phyloP scores from a whole-genome alignment of 2,797 vertebrate genomes.

The Austrolebias charrua region DNA sequence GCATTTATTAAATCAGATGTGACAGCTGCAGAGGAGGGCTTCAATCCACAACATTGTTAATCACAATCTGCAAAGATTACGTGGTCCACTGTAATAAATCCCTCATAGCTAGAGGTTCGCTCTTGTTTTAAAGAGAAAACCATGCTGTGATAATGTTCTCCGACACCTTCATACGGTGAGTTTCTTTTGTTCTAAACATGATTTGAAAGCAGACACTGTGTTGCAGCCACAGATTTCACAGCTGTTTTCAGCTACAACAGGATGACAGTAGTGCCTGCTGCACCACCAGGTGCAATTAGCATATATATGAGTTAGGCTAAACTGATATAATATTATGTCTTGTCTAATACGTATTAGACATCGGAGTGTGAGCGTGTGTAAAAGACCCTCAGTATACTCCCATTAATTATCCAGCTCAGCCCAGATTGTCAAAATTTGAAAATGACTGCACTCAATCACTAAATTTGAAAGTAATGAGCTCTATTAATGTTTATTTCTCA shows the following conservation, averaged over 20 bases:
- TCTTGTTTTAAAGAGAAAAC: conserved; percentile 25
- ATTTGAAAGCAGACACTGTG: conserved; percentile 23
- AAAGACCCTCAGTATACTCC: neutral
- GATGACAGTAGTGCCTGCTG: conserved; percentile 6
- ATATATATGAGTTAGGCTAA: conserved; percentile 25
- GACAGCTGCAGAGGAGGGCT: conserved; percentile 33
- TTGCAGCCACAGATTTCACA: conserved; percentile 22
- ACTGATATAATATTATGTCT: conserved; percentile 24
- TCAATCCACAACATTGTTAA: conserved; percentile 18
- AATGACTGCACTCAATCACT: conserved; percentile 43
- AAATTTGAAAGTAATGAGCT: conserved; percentile 51
- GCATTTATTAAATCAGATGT: conserved; percentile 33
- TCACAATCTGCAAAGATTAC: conserved; percentile 36
- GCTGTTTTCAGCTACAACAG: conserved; percentile 25
- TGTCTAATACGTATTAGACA: conserved; percentile 8
- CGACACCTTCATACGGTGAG: conserved; percentile 11
- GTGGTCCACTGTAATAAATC: conserved; percentile 12
- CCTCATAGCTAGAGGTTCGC: neutral
- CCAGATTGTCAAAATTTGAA: conserved; percentile 28
- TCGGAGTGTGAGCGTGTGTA: neutral
- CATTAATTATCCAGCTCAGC: conserved; percentile 36
- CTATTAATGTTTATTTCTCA: conserved; percentile 48
- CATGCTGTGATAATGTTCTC: conserved; percentile 14
- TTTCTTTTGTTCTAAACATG: conserved; percentile 21
- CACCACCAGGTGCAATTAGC: conserved; percentile 25